Conservation (phyloP, 2,888 invertebrate genomes). For the Oscheius sp. region DNA sequence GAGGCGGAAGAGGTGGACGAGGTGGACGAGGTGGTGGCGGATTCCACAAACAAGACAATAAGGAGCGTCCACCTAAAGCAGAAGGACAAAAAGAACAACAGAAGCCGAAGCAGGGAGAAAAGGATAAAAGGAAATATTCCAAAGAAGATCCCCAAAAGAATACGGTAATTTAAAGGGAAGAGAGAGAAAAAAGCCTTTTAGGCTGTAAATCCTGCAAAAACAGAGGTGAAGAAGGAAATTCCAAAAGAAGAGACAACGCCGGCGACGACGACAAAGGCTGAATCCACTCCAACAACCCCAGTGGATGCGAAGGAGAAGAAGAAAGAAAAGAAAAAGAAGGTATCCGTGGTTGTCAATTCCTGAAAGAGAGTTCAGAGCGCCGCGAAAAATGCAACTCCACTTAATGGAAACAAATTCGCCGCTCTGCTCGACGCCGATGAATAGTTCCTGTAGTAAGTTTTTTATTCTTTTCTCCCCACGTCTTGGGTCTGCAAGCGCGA, state of each 20-base stretch:
- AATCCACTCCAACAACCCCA: not conserved
- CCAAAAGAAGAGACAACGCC: not conserved
- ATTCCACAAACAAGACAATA: no score
- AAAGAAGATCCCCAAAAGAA: not conserved
- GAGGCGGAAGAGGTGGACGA: not conserved
- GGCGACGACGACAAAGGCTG: not conserved
- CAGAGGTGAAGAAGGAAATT: not conserved
- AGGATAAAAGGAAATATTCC: not conserved
- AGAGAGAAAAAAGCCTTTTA: not conserved
- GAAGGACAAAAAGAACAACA: conserved; percentile 1
- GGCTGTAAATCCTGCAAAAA: not conserved
- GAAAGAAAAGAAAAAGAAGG: conserved; percentile 22
- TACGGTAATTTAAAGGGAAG: no score
- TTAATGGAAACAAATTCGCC: conserved; percentile 16
- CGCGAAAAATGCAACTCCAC: not conserved
- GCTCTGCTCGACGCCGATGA: conserved; percentile 2
- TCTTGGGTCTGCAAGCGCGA: no score
- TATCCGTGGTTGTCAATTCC: not conserved
- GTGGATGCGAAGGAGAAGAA: not conserved
- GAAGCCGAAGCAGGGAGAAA: not conserved
- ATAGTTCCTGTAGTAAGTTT: not conserved
- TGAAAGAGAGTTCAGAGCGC: conserved; percentile 3
- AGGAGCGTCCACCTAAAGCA: not conserved
- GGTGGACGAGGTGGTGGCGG: not conserved
- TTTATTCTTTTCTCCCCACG: not conserved